These are phyloP conservation scores for Pandemis cinnamomeana DNA, from an alignment of 2,888 invertebrate species.

Conservation along the genomic window DNA sequence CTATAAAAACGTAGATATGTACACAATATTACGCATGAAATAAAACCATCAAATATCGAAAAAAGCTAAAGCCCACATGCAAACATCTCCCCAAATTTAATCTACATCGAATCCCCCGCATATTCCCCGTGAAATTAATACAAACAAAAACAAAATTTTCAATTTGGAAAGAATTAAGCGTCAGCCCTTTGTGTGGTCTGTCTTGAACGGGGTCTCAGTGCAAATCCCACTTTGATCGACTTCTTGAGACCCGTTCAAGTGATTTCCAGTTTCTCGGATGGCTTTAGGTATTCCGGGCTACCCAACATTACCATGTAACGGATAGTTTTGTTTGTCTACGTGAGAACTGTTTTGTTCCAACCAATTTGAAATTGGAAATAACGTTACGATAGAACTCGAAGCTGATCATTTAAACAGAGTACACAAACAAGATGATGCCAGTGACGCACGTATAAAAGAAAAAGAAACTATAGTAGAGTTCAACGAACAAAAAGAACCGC, in stretches of 20 bases:
- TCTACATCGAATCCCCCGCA: constrained; percentile 48
- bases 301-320: constrained; percentile 46
- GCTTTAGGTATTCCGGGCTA: constrained; percentile 63
- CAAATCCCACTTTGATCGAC: constrained; percentile 80
- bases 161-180: constrained; percentile 63
- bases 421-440: background rate
- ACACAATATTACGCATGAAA: background rate
- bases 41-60: background rate
- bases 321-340: constrained; percentile 39
- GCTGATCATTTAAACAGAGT: too few species aligned
- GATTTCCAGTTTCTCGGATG: constrained; percentile 62
- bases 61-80: constrained; percentile 25
- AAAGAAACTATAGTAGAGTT: background rate
- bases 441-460: background rate
- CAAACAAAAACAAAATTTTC: constrained; percentile 77
- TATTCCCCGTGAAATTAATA: constrained; percentile 65
- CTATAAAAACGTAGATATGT: too few species aligned
- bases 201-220: constrained; percentile 58
- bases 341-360: constrained; percentile 15
- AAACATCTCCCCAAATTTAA: constrained; percentile 32
- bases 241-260: constrained; percentile 60
- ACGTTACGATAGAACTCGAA: background rate
- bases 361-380: background rate
- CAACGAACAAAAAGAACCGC: background rate
- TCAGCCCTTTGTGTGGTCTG: constrained; percentile 53